Conservation (phyloP, 2,797 vertebrate species). For the Pantherophis vulpinus region DNA sequence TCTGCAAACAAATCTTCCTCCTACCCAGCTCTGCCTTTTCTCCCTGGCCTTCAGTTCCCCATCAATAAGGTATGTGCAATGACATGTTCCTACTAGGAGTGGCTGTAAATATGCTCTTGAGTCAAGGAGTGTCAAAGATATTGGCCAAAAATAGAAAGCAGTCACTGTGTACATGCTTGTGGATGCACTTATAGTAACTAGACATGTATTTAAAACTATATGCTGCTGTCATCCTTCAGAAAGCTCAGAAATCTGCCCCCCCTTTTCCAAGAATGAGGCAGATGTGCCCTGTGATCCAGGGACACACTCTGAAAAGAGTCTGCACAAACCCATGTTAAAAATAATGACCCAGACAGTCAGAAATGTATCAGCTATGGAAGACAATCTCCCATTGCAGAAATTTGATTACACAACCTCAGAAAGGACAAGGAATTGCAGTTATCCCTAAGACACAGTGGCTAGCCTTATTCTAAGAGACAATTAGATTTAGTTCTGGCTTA, state of each 20-base stretch:
- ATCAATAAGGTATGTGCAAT: neutral
- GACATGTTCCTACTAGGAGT: constrained; percentile 18
- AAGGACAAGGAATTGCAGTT: neutral
- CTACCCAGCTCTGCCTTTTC: neutral
- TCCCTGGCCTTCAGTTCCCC: neutral
- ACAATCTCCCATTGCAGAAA: neutral
- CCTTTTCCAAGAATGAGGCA: constrained; percentile 24
- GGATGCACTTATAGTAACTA: constrained; percentile 9
- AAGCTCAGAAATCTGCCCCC: constrained; percentile 5
- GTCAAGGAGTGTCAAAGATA: neutral
- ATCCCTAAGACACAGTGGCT: neutral
- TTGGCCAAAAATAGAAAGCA: constrained; percentile 17
- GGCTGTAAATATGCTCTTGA: neutral
- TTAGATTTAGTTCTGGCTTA: neutral
- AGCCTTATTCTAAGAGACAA: neutral
- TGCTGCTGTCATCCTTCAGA: constrained; percentile 16
- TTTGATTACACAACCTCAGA: neutral
- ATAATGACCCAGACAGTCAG: constrained; percentile 14
- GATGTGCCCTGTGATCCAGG: constrained; percentile 5
- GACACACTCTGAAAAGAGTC: constrained; percentile 13
- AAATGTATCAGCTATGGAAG: neutral
- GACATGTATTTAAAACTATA: constrained; percentile 20
- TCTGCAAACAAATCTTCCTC: neutral
- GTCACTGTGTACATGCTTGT: neutral
- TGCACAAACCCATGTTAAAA: neutral